Base-by-base conservation (phyloP, 2,797 vertebrate genomes). In the Pangasius larnaudii region DNA sequence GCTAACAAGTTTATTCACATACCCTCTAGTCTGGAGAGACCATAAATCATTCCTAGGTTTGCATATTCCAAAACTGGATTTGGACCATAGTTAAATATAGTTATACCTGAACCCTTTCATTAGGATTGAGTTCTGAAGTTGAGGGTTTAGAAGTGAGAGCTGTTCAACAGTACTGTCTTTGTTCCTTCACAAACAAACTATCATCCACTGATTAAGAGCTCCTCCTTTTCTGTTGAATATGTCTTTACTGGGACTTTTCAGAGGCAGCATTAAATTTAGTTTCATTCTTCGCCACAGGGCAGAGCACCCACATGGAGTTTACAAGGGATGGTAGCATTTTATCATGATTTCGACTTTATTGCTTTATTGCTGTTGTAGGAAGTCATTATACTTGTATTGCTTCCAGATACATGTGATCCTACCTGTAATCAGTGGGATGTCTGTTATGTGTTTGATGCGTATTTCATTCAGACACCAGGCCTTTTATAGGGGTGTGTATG, bases 401-500 rank as follows among this genome's bases (percentile, higher is more conserved):
- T 67, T 42, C 33, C 36, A 53, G 30, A 81, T 27, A 42, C 69
- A 51, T n/a, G 9, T 18, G 2, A 42, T 16, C 75, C 10, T 83
- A 80, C 67, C 51, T 84, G 85, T 82, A 89, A 90, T 87, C 84
- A 6, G 58, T 74, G 65, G 27, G 27, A 85, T 78, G 75, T 75
- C 87, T 61, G 22, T 86, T 78, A 30, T 3, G 51, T n/a, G 61
- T 11, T 72, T 61, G 33, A 30, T 59, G 24, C 5, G 42, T 33
- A 58, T 85, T 69, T 42, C 69, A 85, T 84, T 87, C 51, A 75
- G 8, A 58, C 27, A 69, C 7, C 9, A 67, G 59, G 7, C 42
- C 33, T 65, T 78, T 88, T 56, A 46, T 27, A 30, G n/a, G 33
- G 59, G 27, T 82, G 65, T n/a, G n/a, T 27, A 36, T 65, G n/a